Percentiles rank a stretch among this genome's conserved stretches.
These are phyloP conservation scores for Gasterosteus nipponicus DNA, from an alignment of 2,113 vertebrate genomes.

Conservation along the genomic window DNA sequence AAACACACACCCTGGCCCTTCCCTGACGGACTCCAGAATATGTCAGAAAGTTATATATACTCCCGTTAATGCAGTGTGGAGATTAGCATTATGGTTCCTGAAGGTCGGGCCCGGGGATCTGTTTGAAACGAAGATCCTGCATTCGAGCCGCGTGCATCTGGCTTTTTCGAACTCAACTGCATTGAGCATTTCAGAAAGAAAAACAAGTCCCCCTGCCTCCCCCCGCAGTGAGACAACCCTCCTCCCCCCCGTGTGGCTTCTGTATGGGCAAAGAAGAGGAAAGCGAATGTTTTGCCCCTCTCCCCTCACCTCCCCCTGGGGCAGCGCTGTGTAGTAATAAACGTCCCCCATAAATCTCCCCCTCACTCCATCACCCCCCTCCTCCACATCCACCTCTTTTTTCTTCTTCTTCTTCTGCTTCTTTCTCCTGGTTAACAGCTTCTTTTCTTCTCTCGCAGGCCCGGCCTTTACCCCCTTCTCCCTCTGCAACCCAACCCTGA, in stretches of 20 bases:
- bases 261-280: constrained; percentile 63
- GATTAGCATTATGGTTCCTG: background rate
- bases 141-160: background rate
- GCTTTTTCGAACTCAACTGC: constrained; percentile 14
- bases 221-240: constrained; percentile 51
- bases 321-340: constrained; percentile 79
- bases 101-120: background rate
- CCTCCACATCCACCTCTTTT: constrained; percentile 57
- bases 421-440: constrained; percentile 55
- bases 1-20: constrained; percentile 41
- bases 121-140: background rate
- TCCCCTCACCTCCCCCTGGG: constrained; percentile 67
- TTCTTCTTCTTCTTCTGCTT: constrained; percentile 13
- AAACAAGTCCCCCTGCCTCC: constrained; percentile 44
- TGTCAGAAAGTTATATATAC: constrained; percentile 4
- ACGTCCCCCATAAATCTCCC: constrained; percentile 78
- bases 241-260: constrained; percentile 60
- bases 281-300: constrained; percentile 73
- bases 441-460: constrained; percentile 44
- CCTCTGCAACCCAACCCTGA: constrained; percentile 71
- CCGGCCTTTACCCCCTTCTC: constrained; percentile 34
- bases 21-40: constrained; percentile 29
- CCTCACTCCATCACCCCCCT: constrained; percentile 64
- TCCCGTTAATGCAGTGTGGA: background rate
- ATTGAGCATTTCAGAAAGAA: constrained; percentile 26